Evolutionary conservation across 2,113 vertebrate genomes (phyloP).

Genomic region (Podiceps cristatus): DNA sequence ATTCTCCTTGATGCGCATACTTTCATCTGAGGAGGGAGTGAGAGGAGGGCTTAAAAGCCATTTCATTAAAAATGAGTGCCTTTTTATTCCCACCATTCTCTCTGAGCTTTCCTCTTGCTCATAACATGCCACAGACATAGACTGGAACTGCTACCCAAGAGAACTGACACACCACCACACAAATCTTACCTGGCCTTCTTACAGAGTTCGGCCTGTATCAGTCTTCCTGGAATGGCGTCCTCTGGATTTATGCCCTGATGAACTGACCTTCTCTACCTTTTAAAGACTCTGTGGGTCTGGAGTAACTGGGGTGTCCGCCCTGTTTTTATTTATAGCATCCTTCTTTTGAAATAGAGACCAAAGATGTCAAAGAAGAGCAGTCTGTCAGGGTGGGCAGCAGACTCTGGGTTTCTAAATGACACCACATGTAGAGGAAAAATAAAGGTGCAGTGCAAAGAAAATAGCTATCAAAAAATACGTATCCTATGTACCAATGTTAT

Average conservation of each 20-base stretch:
- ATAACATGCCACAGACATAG: rapidly evolving
- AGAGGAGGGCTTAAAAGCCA: not conserved
- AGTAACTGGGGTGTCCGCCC: not conserved
- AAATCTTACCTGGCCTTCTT: not conserved
- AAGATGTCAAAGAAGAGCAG: not conserved
- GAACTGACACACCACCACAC: not conserved
- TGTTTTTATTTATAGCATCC: not conserved
- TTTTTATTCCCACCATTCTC: not conserved
- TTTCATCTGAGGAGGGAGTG: not conserved
- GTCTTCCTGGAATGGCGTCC: not conserved
- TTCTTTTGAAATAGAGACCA: not conserved
- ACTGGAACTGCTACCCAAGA: rapidly evolving
- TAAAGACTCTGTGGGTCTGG: not conserved
- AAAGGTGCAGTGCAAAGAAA: not conserved
- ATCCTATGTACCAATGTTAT: not conserved
- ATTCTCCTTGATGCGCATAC: not conserved
- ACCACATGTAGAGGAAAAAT: not conserved
- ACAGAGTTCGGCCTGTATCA: not conserved
- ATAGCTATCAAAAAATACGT: not conserved
- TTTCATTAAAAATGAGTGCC: not conserved
- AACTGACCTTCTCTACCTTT: not conserved
- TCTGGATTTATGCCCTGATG: not conserved
- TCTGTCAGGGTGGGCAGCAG: not conserved
- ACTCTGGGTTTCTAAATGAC: not conserved
- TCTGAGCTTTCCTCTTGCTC: not conserved